These are phyloP conservation scores for Trachymyrmex septentrionalis DNA, from an alignment of 1,140 invertebrate species.

Conservation along the genomic window DNA sequence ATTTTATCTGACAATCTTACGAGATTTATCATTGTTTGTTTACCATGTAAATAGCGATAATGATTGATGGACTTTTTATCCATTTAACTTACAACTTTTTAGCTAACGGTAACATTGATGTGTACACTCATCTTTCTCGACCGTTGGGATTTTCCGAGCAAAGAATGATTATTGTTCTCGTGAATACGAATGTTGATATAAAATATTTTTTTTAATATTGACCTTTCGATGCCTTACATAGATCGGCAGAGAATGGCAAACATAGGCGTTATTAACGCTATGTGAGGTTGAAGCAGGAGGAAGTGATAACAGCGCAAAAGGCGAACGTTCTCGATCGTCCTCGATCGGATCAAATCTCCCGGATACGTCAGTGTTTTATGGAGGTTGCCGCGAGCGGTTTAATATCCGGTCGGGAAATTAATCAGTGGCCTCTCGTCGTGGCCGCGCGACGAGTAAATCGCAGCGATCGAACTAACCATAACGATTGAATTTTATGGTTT, in stretches of 20 bases:
- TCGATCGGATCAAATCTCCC: conserved; percentile 43
- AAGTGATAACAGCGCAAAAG: conserved; percentile 37
- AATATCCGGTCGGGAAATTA: conserved; percentile 55
- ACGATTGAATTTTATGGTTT: conserved; percentile 55
- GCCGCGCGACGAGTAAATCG: conserved; percentile 2
- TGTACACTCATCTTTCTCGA: not conserved
- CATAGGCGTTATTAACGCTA: conserved; percentile 24
- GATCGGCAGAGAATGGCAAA: not conserved
- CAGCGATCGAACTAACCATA: not conserved
- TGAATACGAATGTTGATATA: conserved; percentile 15
- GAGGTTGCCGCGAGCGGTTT: conserved; percentile 21
- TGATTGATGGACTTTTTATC: not conserved
- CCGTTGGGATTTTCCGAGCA: not conserved
- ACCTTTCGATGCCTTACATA: not conserved
- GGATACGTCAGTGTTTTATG: conserved; percentile 53
- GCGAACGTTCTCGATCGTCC: conserved; percentile 40
- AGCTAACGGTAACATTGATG: not conserved
- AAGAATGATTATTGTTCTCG: not conserved
- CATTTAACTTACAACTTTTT: conserved; percentile 23
- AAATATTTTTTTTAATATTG: conserved; percentile 52
- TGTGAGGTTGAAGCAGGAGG: not conserved
- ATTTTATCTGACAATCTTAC: not conserved
- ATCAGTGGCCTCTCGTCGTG: conserved; percentile 21
- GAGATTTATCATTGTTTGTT: not conserved
- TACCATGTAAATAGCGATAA: not conserved